Conservation (phyloP, 2,113 vertebrate genomes). For the Macrotus californicus region DNA sequence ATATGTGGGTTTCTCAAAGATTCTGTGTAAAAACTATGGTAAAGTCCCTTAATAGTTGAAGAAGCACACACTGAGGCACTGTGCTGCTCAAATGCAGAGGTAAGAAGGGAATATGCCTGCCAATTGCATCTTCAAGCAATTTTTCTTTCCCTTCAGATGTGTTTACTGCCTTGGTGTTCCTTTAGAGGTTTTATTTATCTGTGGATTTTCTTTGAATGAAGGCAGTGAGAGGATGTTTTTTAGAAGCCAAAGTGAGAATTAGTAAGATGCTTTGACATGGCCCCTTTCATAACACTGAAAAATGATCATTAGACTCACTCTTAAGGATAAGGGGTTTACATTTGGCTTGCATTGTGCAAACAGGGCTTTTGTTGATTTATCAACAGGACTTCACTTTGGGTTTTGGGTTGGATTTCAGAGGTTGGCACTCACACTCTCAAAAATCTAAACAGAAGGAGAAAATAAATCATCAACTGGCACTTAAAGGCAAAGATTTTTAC, state of each 20-base stretch:
- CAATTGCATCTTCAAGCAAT: slow-evolving; percentile 26
- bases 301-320: slow-evolving; percentile 54
- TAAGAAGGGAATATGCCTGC: not conserved
- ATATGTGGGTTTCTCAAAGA: not conserved
- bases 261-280: slow-evolving; percentile 55
- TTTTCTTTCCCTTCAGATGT: slow-evolving; percentile 7
- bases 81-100: not conserved
- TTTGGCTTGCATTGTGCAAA: slow-evolving; percentile 74
- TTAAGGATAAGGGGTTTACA: slow-evolving; percentile 72
- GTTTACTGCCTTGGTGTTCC: slow-evolving; percentile 19
- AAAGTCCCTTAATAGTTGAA: not conserved
- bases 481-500: slow-evolving; percentile 80
- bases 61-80: not conserved
- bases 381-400: slow-evolving; percentile 69
- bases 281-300: slow-evolving; percentile 37
- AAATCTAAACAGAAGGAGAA: slow-evolving; percentile 73
- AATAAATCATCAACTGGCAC: slow-evolving; percentile 78
- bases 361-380: slow-evolving; percentile 77
- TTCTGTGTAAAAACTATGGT: not conserved
- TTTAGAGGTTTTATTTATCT: slow-evolving; percentile 66
- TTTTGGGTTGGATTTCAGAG: slow-evolving; percentile 74
- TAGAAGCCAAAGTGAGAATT: slow-evolving; percentile 65
- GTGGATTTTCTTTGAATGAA: slow-evolving; percentile 68
- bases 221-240: slow-evolving; percentile 35
- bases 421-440: slow-evolving; percentile 75